Conservation (phyloP, 2,113 vertebrate species). For the Numenius arquata region DNA sequence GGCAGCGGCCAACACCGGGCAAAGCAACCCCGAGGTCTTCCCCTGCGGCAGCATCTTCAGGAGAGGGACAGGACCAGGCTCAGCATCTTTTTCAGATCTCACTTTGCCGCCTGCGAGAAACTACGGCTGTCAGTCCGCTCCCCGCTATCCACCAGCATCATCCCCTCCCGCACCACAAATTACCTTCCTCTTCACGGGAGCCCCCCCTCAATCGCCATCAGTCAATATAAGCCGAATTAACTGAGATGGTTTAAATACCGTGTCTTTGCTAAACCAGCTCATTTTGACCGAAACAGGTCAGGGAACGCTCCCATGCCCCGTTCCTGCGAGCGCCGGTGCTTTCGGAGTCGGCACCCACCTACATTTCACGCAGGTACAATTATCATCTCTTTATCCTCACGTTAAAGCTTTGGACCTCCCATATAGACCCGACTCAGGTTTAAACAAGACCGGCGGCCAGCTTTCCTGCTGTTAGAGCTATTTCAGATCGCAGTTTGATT, state of each 20-base stretch:
- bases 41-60: not conserved
- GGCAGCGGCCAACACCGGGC: accelerated
- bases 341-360: not conserved
- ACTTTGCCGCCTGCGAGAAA: not conserved
- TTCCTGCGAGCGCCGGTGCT: not conserved
- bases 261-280: not conserved
- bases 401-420: not conserved
- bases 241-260: not conserved
- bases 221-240: not conserved
- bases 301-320: not conserved
- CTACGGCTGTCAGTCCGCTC: not conserved
- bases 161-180: not conserved
- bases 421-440: not conserved
- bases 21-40: not conserved
- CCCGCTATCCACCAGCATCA: not conserved
- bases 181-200: not conserved
- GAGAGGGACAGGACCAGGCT: not conserved
- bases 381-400: not conserved
- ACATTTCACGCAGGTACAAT: not conserved
- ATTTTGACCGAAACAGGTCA: not conserved
- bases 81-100: not conserved
- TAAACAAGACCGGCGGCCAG: not conserved
- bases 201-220: not conserved
- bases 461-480: not conserved
- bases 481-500: not conserved